Evolutionary conservation across 1,140 invertebrate genomes (phyloP), one percentile per base, ranked within the genome.

Genomic region (Leptopilina clavipes): DNA sequence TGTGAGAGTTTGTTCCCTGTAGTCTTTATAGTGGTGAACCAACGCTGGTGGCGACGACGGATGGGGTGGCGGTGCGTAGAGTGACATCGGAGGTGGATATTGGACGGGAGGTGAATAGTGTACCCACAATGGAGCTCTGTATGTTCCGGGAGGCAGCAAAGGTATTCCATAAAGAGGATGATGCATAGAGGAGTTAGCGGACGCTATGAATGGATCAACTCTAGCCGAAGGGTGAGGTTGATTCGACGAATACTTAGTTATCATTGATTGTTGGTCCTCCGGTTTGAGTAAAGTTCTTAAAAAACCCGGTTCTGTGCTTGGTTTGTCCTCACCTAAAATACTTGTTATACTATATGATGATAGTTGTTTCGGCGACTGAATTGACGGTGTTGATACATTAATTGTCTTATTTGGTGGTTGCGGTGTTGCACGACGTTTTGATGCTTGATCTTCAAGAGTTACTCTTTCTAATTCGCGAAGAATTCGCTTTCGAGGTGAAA

Each of bases 281-380:
- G 89, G 85, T 75, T 90, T 91, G 12, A 91, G 82, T 73, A 91
- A 81, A 76, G 87, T 91, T 44, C 90, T 85, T 77, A 91, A 77
- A 73, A 91, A 91, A 7, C 89, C 89, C 12, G 89, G 85, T 43
- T 91, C 90, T 7, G 80, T 75, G 79, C 74, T 89, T 1, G 89
- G 88, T 37, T 89, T 91, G 73, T 90, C 90, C 44, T 92, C 91
- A 52, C 94, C 94, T 74, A 95, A 88, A 82, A 95, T 90, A 78
- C 94, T 95, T 78, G 94, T 94, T 87, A 95, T 95, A 89, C 94
- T 95, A 88, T 95, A 95, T 79, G 93, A 95, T 84, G 94, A 94
- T 54, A 93, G 86, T 79, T 92, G 91, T 82, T 92, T 93, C 43
- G 89, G 85, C 5, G 87, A 89, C 7, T 90, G 80, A 54, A n/a